Percentiles rank a stretch among this genome's conserved stretches.
Evolutionary conservation across 2,888 invertebrate genomes (phyloP).

Genomic region (Drosophila anomalata): DNA sequence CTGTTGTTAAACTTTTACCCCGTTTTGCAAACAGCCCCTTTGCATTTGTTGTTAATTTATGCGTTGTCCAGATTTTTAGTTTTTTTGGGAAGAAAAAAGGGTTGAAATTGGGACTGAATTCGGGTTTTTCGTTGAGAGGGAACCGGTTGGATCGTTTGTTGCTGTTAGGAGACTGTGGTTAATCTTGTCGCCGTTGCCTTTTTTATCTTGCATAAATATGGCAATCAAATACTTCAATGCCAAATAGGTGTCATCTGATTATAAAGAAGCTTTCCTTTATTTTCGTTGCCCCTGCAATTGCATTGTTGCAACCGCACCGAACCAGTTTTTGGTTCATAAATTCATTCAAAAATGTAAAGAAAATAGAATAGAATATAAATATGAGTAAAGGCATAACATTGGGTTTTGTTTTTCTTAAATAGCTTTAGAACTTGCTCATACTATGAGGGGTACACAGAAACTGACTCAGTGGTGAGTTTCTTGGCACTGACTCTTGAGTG

Average conservation of each 20-base stretch:
- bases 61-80: constrained; percentile 53
- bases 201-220: constrained; percentile 76
- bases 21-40: constrained; percentile 32
- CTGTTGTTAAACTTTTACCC: constrained; percentile 61
- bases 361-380: constrained; percentile 17
- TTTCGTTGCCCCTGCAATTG: constrained; percentile 3
- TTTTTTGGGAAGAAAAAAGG: constrained; percentile 30
- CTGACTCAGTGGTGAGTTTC: constrained; percentile 44
- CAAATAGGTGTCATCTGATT: constrained; percentile 71
- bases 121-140: constrained; percentile 55
- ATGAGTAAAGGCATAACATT: not conserved
- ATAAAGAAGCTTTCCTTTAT: constrained; percentile 24
- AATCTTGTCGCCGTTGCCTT: constrained; percentile 80
- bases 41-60: constrained; percentile 3
- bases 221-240: constrained; percentile 76
- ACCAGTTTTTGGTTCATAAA: constrained; percentile 29
- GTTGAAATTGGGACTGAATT: constrained; percentile 55
- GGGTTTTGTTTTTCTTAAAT: constrained; percentile 34
- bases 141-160: constrained; percentile 68
- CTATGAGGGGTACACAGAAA: constrained; percentile 29
- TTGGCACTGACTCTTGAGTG: constrained; percentile 35
- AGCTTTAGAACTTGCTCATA: constrained; percentile 23
- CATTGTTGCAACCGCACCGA: constrained; percentile 8
- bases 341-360: constrained; percentile 36
- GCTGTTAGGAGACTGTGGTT: constrained; percentile 76